Evolutionary conservation across 2,797 vertebrate genomes (phyloP), one percentile per base, ranked within the genome.

Genomic region (Sebastes matsubarae): DNA sequence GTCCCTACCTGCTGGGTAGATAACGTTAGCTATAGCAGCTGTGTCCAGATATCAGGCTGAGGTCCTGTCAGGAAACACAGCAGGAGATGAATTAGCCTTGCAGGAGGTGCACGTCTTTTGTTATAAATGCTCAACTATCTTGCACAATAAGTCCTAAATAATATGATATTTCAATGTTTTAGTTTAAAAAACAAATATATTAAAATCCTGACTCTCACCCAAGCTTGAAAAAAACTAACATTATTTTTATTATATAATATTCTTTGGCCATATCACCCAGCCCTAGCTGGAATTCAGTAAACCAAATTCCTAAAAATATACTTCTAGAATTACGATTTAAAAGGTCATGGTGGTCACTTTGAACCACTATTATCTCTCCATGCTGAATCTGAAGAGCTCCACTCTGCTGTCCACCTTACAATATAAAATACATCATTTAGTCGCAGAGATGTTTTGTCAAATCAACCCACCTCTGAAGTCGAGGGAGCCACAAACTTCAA

Each of bases 41-140:
- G 38, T 32, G 34, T 68, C 14, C 16, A n/a, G 57, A 16, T 24
- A 60, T 60, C 34, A 24, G 72, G 50, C 59, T 25, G n/a, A 46
- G 16, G 25, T 55, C n/a, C 24, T 78, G 68, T 71, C 68, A 71
- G 61, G 61, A 46, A 66, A 25, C 61, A 77, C 58, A 70, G 59
- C 46, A 64, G 68, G 25, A 78, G 68, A 57, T 30, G 30, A 64
- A 42, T 55, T 14, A 16, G 22, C 5, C 10, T 18, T 34, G 16
- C 71, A 36, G 29, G 13, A 63, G 42, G 29, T 50, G 58, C 20
- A 72, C 2, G 9, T 16, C 25, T 61, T 24, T 60, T 60, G 8
- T 72, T 60, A 29, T 42, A 14, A 71, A 58, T 27, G 34, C 11
- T 42, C 7, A n/a, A 42, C 32, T 59, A 42, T 27, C 32, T 27